Percentiles rank a stretch among this genome's conserved stretches.
Evolutionary conservation across 2,797 vertebrate species (phyloP).

Genomic region (Lepus townsendii): DNA sequence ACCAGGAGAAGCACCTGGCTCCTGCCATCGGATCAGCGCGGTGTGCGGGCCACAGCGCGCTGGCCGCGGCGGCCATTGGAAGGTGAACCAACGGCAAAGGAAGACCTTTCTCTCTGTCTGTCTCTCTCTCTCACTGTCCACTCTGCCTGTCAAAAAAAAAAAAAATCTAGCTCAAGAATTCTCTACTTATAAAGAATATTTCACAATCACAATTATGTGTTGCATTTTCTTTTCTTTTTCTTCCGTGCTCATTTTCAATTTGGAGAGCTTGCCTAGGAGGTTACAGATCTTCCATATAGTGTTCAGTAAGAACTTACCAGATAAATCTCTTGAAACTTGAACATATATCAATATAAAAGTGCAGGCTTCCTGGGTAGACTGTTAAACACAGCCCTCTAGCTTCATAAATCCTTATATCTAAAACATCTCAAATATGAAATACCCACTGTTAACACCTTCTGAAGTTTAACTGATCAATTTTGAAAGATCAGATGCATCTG

Average conservation of each 20-base stretch:
- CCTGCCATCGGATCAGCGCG: no score
- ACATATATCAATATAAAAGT: slow-evolving; percentile 14
- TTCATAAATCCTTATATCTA: slow-evolving; percentile 29
- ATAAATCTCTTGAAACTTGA: slow-evolving; percentile 49
- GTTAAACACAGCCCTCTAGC: neutral
- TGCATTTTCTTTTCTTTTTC: neutral
- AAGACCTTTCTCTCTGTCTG: no score
- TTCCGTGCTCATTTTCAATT: neutral
- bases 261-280: neutral
- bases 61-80: no score
- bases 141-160: neutral
- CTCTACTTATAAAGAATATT: neutral
- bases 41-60: no score
- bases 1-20: no score
- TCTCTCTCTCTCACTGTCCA: no score
- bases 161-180: neutral
- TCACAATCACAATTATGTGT: neutral
- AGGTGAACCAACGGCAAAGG: no score
- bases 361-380: neutral
- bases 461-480: slow-evolving; percentile 15
- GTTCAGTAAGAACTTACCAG: slow-evolving; percentile 25
- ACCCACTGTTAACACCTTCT: neutral
- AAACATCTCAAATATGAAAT: slow-evolving; percentile 52
- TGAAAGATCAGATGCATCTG: slow-evolving; percentile 15
- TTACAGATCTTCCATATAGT: slow-evolving; percentile 10